A percentile compares a stretch with the other conserved stretches of the same genome.
Conservation (phyloP, 2,888 invertebrate genomes). For the Brachypterus glaber region DNA sequence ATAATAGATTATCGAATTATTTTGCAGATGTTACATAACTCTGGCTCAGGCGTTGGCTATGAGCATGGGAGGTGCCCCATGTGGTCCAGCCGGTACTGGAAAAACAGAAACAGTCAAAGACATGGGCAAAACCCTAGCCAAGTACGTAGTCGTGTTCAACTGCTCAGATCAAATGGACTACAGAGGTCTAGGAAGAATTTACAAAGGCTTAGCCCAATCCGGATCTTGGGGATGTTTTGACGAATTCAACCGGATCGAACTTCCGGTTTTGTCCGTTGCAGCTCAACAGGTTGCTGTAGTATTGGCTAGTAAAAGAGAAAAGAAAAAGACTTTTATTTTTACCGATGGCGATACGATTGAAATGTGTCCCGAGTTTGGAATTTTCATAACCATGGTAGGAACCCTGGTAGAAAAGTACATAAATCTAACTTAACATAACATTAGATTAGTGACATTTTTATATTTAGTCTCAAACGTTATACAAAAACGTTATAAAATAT, state of each 20-base stretch:
- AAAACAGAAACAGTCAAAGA: constrained; percentile 98
- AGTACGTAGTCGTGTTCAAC: constrained; percentile 95
- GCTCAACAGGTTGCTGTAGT: constrained; percentile 96
- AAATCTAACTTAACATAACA: too few species aligned
- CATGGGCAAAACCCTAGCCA: constrained; percentile 95
- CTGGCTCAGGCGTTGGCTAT: constrained; percentile 90
- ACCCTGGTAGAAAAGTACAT: too few species aligned
- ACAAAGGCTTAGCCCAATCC: constrained; percentile 88
- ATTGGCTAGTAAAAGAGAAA: constrained; percentile 85
- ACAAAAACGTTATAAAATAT: too few species aligned
- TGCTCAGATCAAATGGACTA: constrained; percentile 99
- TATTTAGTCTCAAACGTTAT: too few species aligned
- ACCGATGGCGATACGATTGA: constrained; percentile 90
- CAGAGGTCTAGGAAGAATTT: constrained; percentile 88
- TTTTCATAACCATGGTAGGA: constrained; percentile 90
- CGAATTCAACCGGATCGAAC: constrained; percentile 91
- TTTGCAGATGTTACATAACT: constrained; percentile 95
- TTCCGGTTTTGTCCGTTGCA: constrained; percentile 89
- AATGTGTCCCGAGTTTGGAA: constrained; percentile 92
- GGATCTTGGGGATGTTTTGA: constrained; percentile 98
- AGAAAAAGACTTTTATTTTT: constrained; percentile 81
- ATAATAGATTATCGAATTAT: too few species aligned
- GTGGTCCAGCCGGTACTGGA: constrained; percentile 96
- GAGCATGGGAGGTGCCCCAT: constrained; percentile 94
- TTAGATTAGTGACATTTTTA: too few species aligned